Base-by-base conservation (phyloP, 2,113 vertebrate species). In the Spheniscus mendiculus region DNA sequence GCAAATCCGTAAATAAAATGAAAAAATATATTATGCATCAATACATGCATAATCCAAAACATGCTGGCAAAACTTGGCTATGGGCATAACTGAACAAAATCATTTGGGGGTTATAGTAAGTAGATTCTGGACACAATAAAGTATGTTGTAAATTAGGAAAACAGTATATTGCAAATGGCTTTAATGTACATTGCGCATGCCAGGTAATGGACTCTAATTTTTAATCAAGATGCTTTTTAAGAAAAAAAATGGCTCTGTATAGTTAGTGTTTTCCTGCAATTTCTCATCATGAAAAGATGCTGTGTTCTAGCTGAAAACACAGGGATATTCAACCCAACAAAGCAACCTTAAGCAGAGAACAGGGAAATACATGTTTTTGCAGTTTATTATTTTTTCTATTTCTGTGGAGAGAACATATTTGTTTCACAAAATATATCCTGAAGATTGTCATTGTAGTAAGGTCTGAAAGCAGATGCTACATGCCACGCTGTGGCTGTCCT, bases 271-370 rank as follows among this genome's bases (percentile, higher is more conserved):
- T 96, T 96, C 87, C 89, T 83, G 52, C 69, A 70, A n/a, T 79
- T 85, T 63, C 44, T 89, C 72, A 40, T 58, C 5, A 5, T 91
- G 91, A 97, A 97, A 97, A 89, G 62, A 36, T 0, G 0, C 80
- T 92, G 55, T 96, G 83, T 95, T 95, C 91, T 69, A 50, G 26
- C 42, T 63, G 79, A 65, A 91, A 94, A 93, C 80, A 94, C 79
- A 63, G 72, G 19, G 17, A 86, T 55, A 92, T 92, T 94, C 59
- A 97, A 89, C 47, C 63, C 40, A 47, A 53, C 36, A 78, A 92
- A 76, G 52, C n/a, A 79, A 89, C 40, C 22, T 81, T 83, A 76
- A 89, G 76, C 58, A 92, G 53, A 91, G 50, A 82, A 90, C 36
- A 49, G 69, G 73, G 63, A 84, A 95, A 89, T 55, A 61, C 22